Evolutionary conservation across 2,888 invertebrate species (phyloP), one percentile per base, ranked within the genome.

Genomic region (Anagyrus pseudococci): DNA sequence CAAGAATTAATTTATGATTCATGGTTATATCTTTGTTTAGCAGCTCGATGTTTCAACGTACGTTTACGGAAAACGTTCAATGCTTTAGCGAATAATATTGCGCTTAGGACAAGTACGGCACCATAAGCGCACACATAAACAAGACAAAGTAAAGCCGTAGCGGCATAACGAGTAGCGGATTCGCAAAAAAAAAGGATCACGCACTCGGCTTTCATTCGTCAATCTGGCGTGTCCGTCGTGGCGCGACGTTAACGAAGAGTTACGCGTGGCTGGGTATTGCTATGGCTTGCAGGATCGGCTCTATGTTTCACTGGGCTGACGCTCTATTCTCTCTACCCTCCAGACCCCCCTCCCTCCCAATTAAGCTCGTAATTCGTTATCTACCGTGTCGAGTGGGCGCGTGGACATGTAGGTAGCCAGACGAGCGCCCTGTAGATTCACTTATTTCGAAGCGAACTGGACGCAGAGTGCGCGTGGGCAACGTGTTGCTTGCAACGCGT

Each of bases 231-330:
- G 33, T 26, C 54, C 44, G 43, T 62, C 50, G 48, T 40, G 26
- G 29, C 37, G 19, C 44, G 68, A 69, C 69, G 58, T 68, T 71
- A 71, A 73, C 71, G 69, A 71, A 72, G 70, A 73, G 69, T 71
- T 72, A 71, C 71, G 70, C 29, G 29, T 29, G 10, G 29, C 29
- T 7, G 29, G 4, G 29, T 29, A 29, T 29, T 29, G 10, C 6
- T 10, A 29, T 29, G 29, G 6, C 29, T 4, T 37, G 33, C 8
- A 13, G 3, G 8, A 13, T 10, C 33, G 8, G 33, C 13, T 8
- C 4, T 37, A 2, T 10, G 15, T 15, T 37, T 13, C 4, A 29
- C 29, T 4, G 4, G 29, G n/a, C n/a, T n/a, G n/a, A n/a, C n/a
- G n/a, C n/a, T n/a, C n/a, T n/a, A n/a, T n/a, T n/a, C n/a, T n/a